Evolutionary conservation across 2,113 vertebrate species (phyloP), one percentile per base, ranked within the genome.

Genomic region (Oryzias woworae): DNA sequence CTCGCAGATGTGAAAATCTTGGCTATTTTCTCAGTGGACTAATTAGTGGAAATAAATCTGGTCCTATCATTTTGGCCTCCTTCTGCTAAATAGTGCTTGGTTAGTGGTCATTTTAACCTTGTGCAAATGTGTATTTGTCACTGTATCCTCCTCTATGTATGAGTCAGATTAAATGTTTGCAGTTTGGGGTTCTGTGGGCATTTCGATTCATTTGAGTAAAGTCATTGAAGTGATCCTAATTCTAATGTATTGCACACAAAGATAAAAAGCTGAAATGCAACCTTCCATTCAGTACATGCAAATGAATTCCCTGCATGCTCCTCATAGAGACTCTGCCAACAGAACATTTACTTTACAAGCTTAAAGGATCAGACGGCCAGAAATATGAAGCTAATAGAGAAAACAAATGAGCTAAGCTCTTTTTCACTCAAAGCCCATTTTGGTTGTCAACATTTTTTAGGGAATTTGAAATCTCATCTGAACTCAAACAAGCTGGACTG

Each of bases 21-120:
- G 68, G 75, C 56, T 45, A 88, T 87, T 91, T 75, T 92, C 90
- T 84, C 89, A 66, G 54, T 42, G 71, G 86, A 71, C 88, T 88
- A 92, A 90, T 94, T 93, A 94, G 72, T 78, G 73, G 69, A 65
- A 66, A 47, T 55, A 43, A 77, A 74, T 83, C 55, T 67, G 77
- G 82, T 85, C 80, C 80, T 80, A 86, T 91, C 89, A 82, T 88
- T 86, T 75, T 55, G 55, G 71, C 53, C 73, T 77, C 78, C 78
- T 79, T 60, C 60, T 78, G 76, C 81, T 81, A 86, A 90, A 86
- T 81, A 85, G 71, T 80, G 66, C 78, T 82, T 77, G 84, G 81
- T 86, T 87, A 69, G 84, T 73, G 58, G 43, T 42, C 75, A 62
- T 77, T 68, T 87, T 81, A 77, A 80, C 53, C 73, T 61, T 43